Evolutionary conservation across 64 coral and sea anemone species (phyloP).

Genomic region (Montipora foliosa): DNA sequence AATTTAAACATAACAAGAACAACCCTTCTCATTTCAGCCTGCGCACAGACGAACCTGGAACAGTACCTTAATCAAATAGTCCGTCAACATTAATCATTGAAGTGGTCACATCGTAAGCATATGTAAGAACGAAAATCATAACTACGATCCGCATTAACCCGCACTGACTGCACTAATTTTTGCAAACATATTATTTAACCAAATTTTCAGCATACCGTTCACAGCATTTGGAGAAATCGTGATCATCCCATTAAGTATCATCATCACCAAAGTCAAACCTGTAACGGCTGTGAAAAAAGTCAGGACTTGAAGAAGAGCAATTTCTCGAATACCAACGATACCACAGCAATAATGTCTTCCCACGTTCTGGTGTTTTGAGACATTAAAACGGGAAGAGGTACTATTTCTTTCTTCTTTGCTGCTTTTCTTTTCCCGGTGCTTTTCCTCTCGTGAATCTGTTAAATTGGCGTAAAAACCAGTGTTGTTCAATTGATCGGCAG

Average conservation of each 20-base stretch:
- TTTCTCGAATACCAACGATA: background rate
- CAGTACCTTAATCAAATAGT: too few relatives aligned
- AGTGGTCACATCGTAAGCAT: too few relatives aligned
- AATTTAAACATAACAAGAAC: too few relatives aligned
- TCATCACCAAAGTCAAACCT: background rate
- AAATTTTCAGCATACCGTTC: background rate
- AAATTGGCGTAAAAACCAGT: background rate
- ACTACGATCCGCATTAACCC: too few relatives aligned
- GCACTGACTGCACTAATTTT: too few relatives aligned
- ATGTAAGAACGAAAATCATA: too few relatives aligned
- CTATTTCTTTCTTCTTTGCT: too few relatives aligned
- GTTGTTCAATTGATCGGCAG: background rate
- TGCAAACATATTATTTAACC: background rate
- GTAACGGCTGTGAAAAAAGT: background rate
- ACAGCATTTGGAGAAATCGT: too few relatives aligned
- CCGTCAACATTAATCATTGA: too few relatives aligned
- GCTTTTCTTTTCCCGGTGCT: background rate
- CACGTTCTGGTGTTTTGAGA: background rate
- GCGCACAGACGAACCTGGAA: too few relatives aligned
- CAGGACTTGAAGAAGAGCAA: background rate
- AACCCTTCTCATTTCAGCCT: too few relatives aligned
- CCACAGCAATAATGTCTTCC: background rate
- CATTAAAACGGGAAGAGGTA: background rate
- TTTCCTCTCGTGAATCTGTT: background rate
- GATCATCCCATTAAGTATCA: conserved; percentile 1